Conservation (phyloP, 2,113 vertebrate species). For the Gadus chalcogrammus region DNA sequence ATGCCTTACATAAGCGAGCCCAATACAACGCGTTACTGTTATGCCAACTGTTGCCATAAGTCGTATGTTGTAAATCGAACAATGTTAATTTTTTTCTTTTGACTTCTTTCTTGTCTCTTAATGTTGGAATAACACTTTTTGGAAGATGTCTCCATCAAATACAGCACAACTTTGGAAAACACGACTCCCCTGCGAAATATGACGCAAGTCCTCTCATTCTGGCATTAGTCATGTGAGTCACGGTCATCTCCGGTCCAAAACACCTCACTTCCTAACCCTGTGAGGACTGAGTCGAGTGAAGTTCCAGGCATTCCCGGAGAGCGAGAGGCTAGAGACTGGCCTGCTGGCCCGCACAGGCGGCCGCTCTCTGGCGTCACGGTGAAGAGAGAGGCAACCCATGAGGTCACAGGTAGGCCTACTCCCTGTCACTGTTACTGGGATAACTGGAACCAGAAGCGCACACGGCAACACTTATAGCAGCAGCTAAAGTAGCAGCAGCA, state of each 20-base stretch:
- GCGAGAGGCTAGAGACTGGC: not conserved
- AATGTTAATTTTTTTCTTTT: too few species aligned
- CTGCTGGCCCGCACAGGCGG: not conserved
- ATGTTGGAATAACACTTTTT: too few species aligned
- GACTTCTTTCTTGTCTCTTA: too few species aligned
- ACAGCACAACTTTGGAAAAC: not conserved
- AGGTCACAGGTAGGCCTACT: not conserved
- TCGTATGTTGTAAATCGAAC: not conserved
- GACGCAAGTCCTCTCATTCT: slow-evolving; percentile 70
- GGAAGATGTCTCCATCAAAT: not conserved
- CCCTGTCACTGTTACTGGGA: not conserved
- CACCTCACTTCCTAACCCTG: not conserved
- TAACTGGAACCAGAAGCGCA: too few species aligned
- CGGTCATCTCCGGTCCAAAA: slow-evolving; percentile 47
- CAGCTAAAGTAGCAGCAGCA: too few species aligned
- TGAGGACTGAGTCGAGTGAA: not conserved
- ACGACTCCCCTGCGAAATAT: slow-evolving; percentile 66
- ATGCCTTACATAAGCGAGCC: slow-evolving; percentile 31
- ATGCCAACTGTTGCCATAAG: not conserved
- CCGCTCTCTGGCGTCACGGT: not conserved
- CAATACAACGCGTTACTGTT: not conserved
- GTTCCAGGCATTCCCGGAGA: not conserved
- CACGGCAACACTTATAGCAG: too few species aligned
- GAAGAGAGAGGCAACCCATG: not conserved
- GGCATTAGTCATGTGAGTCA: slow-evolving; percentile 61